These are phyloP conservation scores for Notoglanidium macrostoma DNA, from an alignment of 2,797 vertebrate species.

Conservation along the genomic window DNA sequence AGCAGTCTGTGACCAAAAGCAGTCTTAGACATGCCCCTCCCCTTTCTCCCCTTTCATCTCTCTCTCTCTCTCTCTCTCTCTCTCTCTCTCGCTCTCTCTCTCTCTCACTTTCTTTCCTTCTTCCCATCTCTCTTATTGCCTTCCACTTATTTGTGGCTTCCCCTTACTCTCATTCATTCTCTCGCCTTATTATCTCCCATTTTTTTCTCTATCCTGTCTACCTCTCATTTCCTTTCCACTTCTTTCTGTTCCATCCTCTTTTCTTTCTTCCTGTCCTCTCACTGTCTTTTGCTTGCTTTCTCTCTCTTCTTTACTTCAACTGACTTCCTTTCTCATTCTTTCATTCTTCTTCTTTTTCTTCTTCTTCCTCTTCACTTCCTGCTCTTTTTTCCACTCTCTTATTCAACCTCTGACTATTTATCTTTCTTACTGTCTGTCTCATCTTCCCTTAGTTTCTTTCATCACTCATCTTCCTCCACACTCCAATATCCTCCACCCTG, in stretches of 20 bases:
- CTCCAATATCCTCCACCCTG: conserved; percentile 10
- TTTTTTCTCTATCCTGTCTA: background rate
- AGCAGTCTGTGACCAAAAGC: conserved; percentile 2
- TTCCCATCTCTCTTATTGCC: background rate
- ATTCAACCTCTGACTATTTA: background rate
- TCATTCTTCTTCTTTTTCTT: background rate
- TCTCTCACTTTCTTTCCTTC: conserved; percentile 9
- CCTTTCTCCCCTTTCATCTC: background rate
- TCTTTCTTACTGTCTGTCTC: background rate
- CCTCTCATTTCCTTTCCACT: background rate
- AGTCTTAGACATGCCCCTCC: background rate
- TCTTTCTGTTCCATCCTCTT: background rate
- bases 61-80: conserved; percentile 9
- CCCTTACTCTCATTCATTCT: background rate
- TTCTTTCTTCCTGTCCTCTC: background rate
- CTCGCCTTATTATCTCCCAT: background rate
- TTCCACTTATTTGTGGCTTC: background rate
- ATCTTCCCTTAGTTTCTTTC: conserved; percentile 4
- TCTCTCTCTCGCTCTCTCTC: background rate
- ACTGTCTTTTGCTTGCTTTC: too few relatives aligned
- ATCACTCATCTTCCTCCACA: background rate
- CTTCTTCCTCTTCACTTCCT: background rate
- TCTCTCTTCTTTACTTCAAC: too few relatives aligned
- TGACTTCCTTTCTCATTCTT: background rate
- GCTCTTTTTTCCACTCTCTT: background rate